These are phyloP conservation scores for Parnassius mnemosyne DNA, from an alignment of 2,888 invertebrate species.

Conservation along the genomic window DNA sequence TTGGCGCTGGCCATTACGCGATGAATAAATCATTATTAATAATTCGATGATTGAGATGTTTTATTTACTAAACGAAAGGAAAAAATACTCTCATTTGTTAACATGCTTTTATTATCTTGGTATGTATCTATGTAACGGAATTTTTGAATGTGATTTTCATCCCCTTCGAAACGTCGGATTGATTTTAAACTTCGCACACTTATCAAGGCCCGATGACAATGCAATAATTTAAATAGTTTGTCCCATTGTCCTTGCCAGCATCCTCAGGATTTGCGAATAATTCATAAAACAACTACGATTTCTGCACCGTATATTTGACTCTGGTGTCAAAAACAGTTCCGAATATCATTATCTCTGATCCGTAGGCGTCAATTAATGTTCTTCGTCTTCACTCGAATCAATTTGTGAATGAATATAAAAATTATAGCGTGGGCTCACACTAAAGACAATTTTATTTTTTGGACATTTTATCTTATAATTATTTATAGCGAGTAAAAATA, in stretches of 20 bases:
- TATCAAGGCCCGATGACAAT: too few species aligned
- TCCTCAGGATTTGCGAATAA: too few species aligned
- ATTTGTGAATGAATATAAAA: conserved; percentile 19
- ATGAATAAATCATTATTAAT: conserved; percentile 16
- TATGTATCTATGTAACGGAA: too few species aligned
- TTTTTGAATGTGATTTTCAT: not conserved
- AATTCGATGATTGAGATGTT: not conserved
- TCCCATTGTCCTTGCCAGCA: too few species aligned
- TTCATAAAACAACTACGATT: not conserved
- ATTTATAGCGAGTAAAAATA: too few species aligned
- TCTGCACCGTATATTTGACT: conserved; percentile 6
- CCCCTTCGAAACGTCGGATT: too few species aligned
- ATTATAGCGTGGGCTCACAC: conserved; percentile 1
- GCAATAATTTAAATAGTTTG: too few species aligned
- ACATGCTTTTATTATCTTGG: not conserved
- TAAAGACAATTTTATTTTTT: not conserved
- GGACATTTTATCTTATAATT: not conserved
- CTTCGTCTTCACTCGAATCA: conserved; percentile 1
- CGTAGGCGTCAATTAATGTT: conserved; percentile 24
- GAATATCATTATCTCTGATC: conserved; percentile 11
- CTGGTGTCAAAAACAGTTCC: conserved; percentile 8
- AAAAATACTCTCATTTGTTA: conserved; percentile 8
- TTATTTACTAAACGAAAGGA: conserved; percentile 9
- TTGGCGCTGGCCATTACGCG: conserved; percentile 7
- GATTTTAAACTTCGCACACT: too few species aligned